Evolutionary conservation across 2,113 vertebrate genomes (phyloP).

Genomic region (Apteryx mantelli): DNA sequence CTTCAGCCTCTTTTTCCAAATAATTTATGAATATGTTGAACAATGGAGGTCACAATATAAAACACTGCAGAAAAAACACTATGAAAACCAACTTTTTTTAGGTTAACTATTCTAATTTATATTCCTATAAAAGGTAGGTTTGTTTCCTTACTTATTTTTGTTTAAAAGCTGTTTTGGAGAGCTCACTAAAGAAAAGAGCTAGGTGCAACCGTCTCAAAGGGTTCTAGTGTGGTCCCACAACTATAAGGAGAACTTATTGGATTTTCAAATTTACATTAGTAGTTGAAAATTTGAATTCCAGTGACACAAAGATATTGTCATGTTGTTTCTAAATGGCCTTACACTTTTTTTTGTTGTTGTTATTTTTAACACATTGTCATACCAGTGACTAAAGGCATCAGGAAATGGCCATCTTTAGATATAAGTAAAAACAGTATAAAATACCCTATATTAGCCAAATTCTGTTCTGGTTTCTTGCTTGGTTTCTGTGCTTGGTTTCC

Average conservation of each 20-base stretch:
- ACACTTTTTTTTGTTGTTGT: neutral
- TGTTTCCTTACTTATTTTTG: neutral
- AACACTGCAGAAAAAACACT: neutral
- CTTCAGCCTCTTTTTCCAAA: neutral
- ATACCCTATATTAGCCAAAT: too few species aligned
- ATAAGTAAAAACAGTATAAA: too few species aligned
- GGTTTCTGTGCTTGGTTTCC: too few species aligned
- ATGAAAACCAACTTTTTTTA: neutral
- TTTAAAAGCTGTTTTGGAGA: neutral
- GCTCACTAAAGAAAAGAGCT: neutral
- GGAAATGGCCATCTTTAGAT: neutral
- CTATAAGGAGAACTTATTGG: neutral
- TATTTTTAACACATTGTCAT: neutral
- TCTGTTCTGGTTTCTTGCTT: too few species aligned
- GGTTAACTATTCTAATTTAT: neutral
- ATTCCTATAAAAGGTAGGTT: neutral
- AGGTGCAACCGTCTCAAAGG: neutral
- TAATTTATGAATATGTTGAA: neutral
- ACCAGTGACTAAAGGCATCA: neutral
- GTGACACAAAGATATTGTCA: neutral
- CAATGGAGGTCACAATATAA: neutral
- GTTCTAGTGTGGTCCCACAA: neutral
- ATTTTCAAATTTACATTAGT: neutral
- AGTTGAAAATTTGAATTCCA: neutral
- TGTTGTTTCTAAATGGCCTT: neutral